Evolutionary conservation across 2,113 vertebrate species (phyloP), one percentile per base, ranked within the genome.

Genomic region (Phoenicopterus ruber): DNA sequence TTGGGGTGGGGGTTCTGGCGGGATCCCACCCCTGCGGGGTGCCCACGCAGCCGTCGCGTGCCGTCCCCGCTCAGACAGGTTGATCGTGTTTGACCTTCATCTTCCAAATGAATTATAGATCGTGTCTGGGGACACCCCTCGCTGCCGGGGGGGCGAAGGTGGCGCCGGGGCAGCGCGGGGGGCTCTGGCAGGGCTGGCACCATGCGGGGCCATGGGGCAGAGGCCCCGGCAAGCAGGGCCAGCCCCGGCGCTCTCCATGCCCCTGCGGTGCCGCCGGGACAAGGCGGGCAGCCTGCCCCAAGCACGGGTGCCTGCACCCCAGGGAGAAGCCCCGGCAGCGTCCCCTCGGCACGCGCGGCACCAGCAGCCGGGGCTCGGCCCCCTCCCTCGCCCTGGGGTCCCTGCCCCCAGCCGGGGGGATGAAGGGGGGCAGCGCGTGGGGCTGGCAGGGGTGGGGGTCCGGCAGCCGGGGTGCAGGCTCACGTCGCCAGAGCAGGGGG

Each of bases 31-130:
- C 19, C 16, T n/a, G n/a, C n/a, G n/a, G 0, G 13, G 29, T 28
- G 26, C 71, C 40, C 2, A 5, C 10, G 19, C 38, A 34, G 65
- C 54, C 1, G 31, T 44, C 1, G 2, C 11, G 74, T 15, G 74
- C 73, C 4, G 9, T 29, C 76, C 19, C 46, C 5, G 44, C 69
- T 25, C 73, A 24, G 61, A 4, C 3, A 5, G 85, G 59, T 94
- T 89, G 74, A 95, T 96, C 5, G 26, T 0, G 50, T 90, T 78
- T 90, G 95, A 95, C 92, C 94, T 96, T 95, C 92, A 18, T 50
- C 57, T n/a, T 4, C 55, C 25, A 1, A 4, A 7, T 5, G 65
- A 70, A 6, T 66, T 26, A 95, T 86, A 6, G 94, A 93, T 93
- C 2, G 0, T 57, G 83, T 79, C 89, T 79, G 86, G 86, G 85